phyloP scores from a whole-genome alignment of 2,888 invertebrate species.

The Peribatodes rhomboidaria region DNA sequence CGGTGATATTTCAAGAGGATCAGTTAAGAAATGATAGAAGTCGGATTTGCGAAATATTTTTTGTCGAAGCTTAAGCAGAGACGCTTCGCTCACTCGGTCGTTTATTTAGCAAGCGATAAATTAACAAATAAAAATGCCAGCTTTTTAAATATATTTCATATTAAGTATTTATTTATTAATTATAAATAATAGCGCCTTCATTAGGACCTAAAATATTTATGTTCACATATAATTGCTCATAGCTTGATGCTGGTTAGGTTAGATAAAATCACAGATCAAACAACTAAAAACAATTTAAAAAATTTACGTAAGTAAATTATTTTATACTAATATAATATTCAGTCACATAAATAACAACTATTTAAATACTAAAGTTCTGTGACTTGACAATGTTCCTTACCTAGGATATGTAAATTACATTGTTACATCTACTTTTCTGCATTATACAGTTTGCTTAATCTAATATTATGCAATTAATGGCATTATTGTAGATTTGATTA shows the following conservation, averaged over 20 bases:
- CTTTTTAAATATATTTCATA: no score
- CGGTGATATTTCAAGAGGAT: no score
- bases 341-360: conserved; percentile 22
- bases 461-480: conserved; percentile 8
- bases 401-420: neutral
- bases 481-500: neutral
- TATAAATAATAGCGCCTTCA: neutral
- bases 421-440: no score
- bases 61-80: no score
- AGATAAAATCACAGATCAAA: conserved; percentile 45
- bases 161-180: conserved; percentile 21
- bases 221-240: neutral
- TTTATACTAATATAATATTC: conserved; percentile 29
- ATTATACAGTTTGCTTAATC: neutral
- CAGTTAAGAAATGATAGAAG: no score
- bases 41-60: no score
- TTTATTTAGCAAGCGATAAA: no score
- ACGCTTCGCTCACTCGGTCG: no score
- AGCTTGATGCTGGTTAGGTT: conserved; percentile 11
- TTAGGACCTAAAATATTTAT: neutral
- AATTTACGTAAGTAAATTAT: neutral
- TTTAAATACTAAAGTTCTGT: neutral
- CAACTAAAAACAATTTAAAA: conserved; percentile 25
- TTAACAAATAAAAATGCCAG: no score
- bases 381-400: neutral